Evolutionary conservation across 2,113 vertebrate species (phyloP), one percentile per base, ranked within the genome.

Genomic region (Xiphias gladius): DNA sequence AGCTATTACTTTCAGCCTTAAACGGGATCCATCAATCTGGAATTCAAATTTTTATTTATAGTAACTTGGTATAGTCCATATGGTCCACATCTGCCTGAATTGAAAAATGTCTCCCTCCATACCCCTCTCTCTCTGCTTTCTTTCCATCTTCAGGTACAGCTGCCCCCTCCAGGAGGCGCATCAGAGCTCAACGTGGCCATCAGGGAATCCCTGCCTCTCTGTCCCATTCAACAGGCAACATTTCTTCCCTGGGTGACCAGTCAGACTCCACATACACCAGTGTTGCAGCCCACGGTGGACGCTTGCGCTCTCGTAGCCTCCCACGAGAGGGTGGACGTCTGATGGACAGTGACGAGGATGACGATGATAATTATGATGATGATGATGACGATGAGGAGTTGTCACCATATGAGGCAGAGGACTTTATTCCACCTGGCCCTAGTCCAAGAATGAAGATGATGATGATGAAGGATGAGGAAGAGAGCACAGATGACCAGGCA

Each of bases 171-270:
- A 95, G 97, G 83, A 94, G 98, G 82, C 96, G 98, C 76, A 99
- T 99, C 73, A 95, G 98, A 74, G 97, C 98, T 76, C 98, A 99
- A 73, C 95, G 97, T 61, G 96, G 97, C 64, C 98, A 98, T 77
- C 98, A 99, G 83, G 98, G 97, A 24, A 95, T 98, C 17, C 96
- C 97, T 0, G 95, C 97, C 67, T 98, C 98, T 43, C 96, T 99
- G 64, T 99, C 97, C 69, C 98, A 99, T 86, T 99, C 98, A 0
- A 96, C 98, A 0, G 97, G 98, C 79, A 99, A 99, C 93, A 99
- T 99, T 91, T 95, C 97, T 76, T 97, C 97, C 7, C 93, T 99
- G 86, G 96, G 97, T 0, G 97, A 99, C 91, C 96, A 96, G 13
- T 96, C 97, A 0, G 97, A 98, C 48, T 82, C 96, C 0, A 94